Percentiles rank a stretch among this genome's conserved stretches.
phyloP scores from a whole-genome alignment of 2,888 invertebrate species.

The Nephrotoma appendiculata region DNA sequence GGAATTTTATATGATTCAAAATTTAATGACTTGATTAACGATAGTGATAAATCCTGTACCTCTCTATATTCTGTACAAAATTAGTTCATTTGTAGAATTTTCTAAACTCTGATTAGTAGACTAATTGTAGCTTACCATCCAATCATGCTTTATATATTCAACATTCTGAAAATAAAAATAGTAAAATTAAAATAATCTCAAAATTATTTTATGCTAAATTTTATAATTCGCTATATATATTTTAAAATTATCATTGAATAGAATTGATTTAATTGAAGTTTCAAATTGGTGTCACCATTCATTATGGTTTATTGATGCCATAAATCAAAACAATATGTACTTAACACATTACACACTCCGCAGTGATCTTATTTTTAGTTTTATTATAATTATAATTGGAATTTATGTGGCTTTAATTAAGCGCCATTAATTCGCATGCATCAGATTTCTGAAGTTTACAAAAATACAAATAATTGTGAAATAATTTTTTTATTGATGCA shows the following conservation, averaged over 20 bases:
- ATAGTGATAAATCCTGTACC: too few species aligned
- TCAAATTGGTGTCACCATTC: background rate
- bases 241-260: background rate
- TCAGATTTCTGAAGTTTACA: background rate
- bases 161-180: background rate
- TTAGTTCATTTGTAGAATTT: background rate
- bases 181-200: background rate
- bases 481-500: background rate
- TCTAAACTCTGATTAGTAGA: background rate
- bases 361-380: background rate
- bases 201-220: background rate
- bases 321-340: background rate
- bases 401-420: background rate
- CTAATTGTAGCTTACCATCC: background rate
- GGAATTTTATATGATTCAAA: background rate
- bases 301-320: background rate
- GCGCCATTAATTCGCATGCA: background rate
- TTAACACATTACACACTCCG: background rate
- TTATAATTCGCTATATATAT: background rate
- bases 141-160: background rate
- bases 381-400: background rate
- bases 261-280: background rate
- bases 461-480: background rate
- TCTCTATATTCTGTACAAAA: too few species aligned
- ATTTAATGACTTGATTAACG: background rate